Base-by-base conservation (phyloP, 1,140 invertebrate species). In the Lasaia peninsularis region DNA sequence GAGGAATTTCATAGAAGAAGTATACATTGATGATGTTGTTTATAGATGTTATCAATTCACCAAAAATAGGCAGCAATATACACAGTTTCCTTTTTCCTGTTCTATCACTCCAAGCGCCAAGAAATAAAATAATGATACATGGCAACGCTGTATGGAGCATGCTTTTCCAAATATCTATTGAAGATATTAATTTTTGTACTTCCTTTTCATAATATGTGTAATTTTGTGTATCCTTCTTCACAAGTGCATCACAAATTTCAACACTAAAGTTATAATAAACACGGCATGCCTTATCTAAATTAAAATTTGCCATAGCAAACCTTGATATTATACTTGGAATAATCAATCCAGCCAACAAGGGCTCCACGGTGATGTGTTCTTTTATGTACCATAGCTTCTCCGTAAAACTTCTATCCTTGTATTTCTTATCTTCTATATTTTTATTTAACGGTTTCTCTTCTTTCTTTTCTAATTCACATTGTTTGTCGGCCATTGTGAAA, bases 41-140 rank as follows among this genome's bases (percentile, higher is more conserved):
- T 0, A 96, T 83, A 11, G 93, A 93, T 3, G 94, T 94, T 3
- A 95, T 71, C 50, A 96, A 90, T 72, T 96, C 94, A 0, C 96
- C 96, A 37, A 95, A 86, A 58, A 96, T 94, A 0, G 96, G 95
- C 11, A 97, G 80, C 0, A 97, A 76, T 82, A 98, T 95, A 61
- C 95, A 95, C 0, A 96, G 91, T 80, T 97, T 97, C 50, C 96
- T 91, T 11, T 92, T 93, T 0, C 91, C 94, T 69, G 91, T 86
- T 20, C 93, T 89, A 71, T 95, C 94, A 64, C 94, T 88, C 92
- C 92, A 91, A 9, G 91, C 90, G 52, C 93, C 92, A 52, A 93
- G 62, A 81, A 93, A 90, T 68, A 92, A 78, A 18, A 92, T 90
- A 32, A 93, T 83, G 0, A 92, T 64, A 10, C 91, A 88, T 11